Conservation (phyloP, 2,888 invertebrate species). For the Aphidoletes aphidimyza region DNA sequence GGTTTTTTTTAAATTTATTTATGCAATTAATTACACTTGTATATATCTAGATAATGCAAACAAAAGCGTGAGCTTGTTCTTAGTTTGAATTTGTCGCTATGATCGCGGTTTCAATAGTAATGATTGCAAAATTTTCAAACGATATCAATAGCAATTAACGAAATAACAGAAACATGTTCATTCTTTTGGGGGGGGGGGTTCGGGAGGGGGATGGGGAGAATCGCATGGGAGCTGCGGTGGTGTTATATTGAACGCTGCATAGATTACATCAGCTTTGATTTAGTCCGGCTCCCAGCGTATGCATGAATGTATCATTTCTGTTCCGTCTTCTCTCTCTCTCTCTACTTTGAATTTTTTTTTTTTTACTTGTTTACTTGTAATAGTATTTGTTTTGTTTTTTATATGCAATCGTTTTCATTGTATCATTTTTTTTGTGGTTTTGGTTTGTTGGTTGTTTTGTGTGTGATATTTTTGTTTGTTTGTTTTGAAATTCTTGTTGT, state of each 20-base stretch:
- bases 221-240: too few relatives aligned
- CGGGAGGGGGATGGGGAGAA: not conserved
- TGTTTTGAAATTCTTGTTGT: not conserved
- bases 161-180: not conserved
- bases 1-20: not conserved
- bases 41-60: conserved; percentile 38
- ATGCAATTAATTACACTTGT: conserved; percentile 38
- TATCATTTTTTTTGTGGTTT: not conserved
- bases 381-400: too few relatives aligned
- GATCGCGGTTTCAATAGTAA: conserved; percentile 33
- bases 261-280: too few relatives aligned
- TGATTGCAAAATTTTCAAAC: conserved; percentile 50
- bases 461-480: not conserved
- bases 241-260: too few relatives aligned
- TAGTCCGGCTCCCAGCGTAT: too few relatives aligned
- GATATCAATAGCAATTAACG: conserved; percentile 37
- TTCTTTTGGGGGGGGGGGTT: too few relatives aligned
- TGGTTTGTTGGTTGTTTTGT: not conserved
- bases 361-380: not conserved
- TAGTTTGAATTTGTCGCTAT: conserved; percentile 15
- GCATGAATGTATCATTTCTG: too few relatives aligned
- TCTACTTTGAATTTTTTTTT: not conserved
- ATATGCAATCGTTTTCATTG: not conserved
- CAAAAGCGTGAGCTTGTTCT: conserved; percentile 40
- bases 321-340: not conserved